A percentile compares a stretch with the other conserved stretches of the same genome.
Evolutionary conservation across 2,888 invertebrate genomes (phyloP).

Genomic region (Exephanes ischioxanthus): DNA sequence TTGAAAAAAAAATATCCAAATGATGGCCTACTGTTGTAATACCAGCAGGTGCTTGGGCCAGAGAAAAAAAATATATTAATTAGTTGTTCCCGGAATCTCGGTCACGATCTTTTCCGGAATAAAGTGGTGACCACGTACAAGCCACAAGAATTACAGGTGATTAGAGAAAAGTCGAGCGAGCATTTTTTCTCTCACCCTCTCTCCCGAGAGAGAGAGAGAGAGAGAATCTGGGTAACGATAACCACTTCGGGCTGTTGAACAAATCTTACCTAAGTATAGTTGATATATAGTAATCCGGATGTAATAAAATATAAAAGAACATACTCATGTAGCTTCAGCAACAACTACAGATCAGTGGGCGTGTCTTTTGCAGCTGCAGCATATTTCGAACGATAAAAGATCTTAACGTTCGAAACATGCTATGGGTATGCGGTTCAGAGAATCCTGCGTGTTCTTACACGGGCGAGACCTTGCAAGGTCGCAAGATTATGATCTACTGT

Average conservation of each 20-base stretch:
- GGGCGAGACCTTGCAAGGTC: conserved; percentile 1
- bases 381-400: conserved; percentile 13
- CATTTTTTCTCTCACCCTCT: neutral
- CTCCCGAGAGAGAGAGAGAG: no score
- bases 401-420: no score
- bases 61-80: neutral
- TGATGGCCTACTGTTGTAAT: neutral
- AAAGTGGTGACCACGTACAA: no score
- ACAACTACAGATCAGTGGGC: neutral
- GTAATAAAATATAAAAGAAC: neutral
- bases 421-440: conserved; percentile 2
- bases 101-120: no score
- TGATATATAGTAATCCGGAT: no score
- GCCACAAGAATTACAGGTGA: neutral
- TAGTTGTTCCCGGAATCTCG: no score
- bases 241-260: neutral
- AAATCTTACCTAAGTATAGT: neutral
- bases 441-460: neutral
- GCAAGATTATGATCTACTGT: conserved; percentile 8
- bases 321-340: neutral
- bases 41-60: neutral
- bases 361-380: neutral
- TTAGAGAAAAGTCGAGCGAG: neutral
- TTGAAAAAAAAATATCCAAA: neutral
- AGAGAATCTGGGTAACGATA: neutral